A percentile compares a stretch with the other conserved stretches of the same genome.
Evolutionary conservation across 2,797 vertebrate genomes (phyloP).

Genomic region (Ceyx erithaca): DNA sequence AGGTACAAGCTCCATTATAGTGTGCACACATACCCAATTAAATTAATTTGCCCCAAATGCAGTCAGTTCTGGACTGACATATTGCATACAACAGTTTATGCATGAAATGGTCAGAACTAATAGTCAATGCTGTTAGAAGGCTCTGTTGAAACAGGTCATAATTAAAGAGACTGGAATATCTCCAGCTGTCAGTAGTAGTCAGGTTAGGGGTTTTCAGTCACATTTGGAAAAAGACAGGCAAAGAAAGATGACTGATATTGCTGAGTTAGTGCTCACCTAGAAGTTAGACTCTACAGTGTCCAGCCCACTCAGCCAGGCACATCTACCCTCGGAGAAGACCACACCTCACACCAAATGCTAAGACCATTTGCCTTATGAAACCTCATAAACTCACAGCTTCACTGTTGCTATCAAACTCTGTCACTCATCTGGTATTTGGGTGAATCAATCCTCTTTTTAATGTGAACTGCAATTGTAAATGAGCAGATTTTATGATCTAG

Average conservation of each 20-base stretch:
- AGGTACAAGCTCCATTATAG: not conserved
- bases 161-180: not conserved
- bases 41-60: not conserved
- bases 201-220: not conserved
- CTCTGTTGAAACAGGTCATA: not conserved
- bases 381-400: not conserved
- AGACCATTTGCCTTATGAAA: not conserved
- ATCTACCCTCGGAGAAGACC: accelerated
- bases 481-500: not conserved
- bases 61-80: not conserved
- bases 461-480: not conserved
- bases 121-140: not conserved
- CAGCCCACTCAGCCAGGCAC: not conserved
- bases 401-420: not conserved
- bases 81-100: not conserved
- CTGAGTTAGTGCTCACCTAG: accelerated
- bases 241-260: not conserved
- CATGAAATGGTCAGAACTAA: not conserved
- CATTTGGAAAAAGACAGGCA: not conserved
- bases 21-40: accelerated
- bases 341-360: not conserved
- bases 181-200: not conserved
- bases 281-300: not conserved
- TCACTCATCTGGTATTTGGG: not conserved
- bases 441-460: not conserved